Percentiles rank a stretch among this genome's conserved stretches.
phyloP scores from a whole-genome alignment of 2,113 vertebrate genomes.

The Rhombomys opimus region DNA sequence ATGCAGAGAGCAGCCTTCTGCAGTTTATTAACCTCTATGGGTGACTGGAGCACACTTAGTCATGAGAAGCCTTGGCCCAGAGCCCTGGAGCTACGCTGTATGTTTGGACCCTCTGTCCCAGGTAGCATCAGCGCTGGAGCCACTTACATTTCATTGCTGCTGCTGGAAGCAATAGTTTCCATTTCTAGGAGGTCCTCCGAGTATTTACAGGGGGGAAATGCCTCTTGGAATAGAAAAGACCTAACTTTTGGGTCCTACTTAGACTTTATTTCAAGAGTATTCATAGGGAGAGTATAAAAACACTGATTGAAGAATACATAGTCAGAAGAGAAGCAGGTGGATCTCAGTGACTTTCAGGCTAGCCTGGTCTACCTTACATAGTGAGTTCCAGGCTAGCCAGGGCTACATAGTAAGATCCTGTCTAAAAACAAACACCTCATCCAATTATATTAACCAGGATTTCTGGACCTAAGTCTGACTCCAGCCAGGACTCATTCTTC shows the following conservation, averaged over 20 bases:
- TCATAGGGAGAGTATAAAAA: constrained; percentile 27
- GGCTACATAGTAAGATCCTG: not conserved
- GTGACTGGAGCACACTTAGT: not conserved
- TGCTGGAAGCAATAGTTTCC: not conserved
- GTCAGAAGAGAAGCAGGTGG: not conserved
- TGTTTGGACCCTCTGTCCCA: not conserved
- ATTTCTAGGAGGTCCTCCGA: not conserved
- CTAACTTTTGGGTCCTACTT: not conserved
- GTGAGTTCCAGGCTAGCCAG: not conserved
- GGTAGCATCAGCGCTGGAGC: not conserved
- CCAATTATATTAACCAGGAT: not conserved
- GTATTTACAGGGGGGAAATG: not conserved
- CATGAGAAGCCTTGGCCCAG: not conserved
- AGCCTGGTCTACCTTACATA: not conserved
- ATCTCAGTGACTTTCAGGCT: not conserved
- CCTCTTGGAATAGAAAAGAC: not conserved
- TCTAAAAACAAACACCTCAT: not conserved
- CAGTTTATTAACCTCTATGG: not conserved
- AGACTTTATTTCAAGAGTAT: constrained; percentile 44
- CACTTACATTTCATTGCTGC: not conserved
- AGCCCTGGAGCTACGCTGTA: not conserved
- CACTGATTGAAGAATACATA: constrained; percentile 24
- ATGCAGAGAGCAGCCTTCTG: not conserved
- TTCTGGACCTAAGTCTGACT: not conserved
- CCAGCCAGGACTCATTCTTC: not conserved